Conservation (phyloP, 2,888 invertebrate genomes). For the Harpalus rubripes region DNA sequence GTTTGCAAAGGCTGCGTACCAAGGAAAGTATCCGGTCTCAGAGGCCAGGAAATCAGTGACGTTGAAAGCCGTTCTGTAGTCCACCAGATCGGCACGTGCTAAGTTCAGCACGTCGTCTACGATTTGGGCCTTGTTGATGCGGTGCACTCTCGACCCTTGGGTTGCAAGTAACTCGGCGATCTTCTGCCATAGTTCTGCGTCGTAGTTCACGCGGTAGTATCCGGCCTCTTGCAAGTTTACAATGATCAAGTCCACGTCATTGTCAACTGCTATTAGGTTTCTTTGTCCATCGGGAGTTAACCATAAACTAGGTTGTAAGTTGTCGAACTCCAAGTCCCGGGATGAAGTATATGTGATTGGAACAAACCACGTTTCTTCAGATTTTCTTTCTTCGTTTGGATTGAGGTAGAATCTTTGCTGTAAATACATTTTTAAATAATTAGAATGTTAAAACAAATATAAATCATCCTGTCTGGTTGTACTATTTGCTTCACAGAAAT, state of each 20-base stretch:
- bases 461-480: too few species aligned
- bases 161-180: slow-evolving; percentile 78
- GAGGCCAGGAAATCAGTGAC: slow-evolving; percentile 84
- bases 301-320: slow-evolving; percentile 75
- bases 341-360: slow-evolving; percentile 80
- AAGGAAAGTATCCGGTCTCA: slow-evolving; percentile 88
- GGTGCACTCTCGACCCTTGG: slow-evolving; percentile 79
- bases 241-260: slow-evolving; percentile 80
- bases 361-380: slow-evolving; percentile 75
- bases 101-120: slow-evolving; percentile 89
- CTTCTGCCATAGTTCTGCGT: slow-evolving; percentile 80
- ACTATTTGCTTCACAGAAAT: too few species aligned
- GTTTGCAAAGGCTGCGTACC: slow-evolving; percentile 83
- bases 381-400: slow-evolving; percentile 36
- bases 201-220: slow-evolving; percentile 85
- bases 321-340: slow-evolving; percentile 74
- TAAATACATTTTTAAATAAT: slow-evolving; percentile 40
- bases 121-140: slow-evolving; percentile 86
- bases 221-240: slow-evolving; percentile 85
- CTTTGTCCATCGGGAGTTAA: slow-evolving; percentile 69
- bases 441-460: background rate
- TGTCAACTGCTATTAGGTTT: background rate
- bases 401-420: slow-evolving; percentile 70
- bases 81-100: slow-evolving; percentile 83
- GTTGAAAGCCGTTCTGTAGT: slow-evolving; percentile 82